Evolutionary conservation across 1,140 invertebrate species (phyloP).

Genomic region (Himalopsyche phryganea): DNA sequence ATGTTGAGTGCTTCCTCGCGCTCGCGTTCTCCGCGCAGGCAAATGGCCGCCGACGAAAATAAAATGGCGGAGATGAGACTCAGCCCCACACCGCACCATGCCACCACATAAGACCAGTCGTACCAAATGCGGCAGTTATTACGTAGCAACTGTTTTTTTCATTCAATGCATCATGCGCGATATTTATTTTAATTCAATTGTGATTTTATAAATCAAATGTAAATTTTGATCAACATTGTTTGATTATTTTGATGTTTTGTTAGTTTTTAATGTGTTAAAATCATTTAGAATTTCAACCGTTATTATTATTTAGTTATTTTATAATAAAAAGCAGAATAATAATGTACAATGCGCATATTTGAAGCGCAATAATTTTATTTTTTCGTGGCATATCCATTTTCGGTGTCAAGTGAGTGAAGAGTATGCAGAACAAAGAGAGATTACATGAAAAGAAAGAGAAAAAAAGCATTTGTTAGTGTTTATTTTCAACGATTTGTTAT

Average conservation of each 20-base stretch:
- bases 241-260: not conserved
- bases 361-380: conserved; percentile 2
- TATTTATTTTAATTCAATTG: not conserved
- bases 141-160: conserved; percentile 73
- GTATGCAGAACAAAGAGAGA: conserved; percentile 39
- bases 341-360: conserved; percentile 30
- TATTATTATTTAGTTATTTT: conserved; percentile 13
- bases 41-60: conserved; percentile 88
- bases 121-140: conserved; percentile 83
- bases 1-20: conserved; percentile 92
- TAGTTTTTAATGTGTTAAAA: not conserved
- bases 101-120: conserved; percentile 94
- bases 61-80: conserved; percentile 84
- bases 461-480: conserved; percentile 54
- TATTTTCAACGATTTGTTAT: conserved; percentile 6
- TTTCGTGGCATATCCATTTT: conserved; percentile 15
- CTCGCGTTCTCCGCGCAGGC: conserved; percentile 86
- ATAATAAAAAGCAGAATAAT: conserved; percentile 10
- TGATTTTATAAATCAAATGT: not conserved
- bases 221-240: not conserved
- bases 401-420: conserved; percentile 29
- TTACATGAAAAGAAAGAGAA: conserved; percentile 58
- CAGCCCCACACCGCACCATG: conserved; percentile 90
- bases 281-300: conserved; percentile 3
- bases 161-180: not conserved